Conservation (phyloP, 2,797 vertebrate genomes). For the Leuciscus waleckii region DNA sequence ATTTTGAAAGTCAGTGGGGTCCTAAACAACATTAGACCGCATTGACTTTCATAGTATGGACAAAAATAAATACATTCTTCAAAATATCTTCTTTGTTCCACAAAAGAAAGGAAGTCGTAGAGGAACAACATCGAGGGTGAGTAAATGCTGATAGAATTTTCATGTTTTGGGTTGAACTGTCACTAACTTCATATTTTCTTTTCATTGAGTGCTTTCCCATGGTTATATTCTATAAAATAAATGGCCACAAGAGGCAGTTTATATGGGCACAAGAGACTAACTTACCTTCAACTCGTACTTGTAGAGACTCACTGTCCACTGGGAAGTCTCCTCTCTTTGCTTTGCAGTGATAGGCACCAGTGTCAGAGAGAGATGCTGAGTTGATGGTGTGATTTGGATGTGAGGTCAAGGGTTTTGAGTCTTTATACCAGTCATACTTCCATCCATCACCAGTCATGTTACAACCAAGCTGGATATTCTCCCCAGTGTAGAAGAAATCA, state of each 20-base stretch:
- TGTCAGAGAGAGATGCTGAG: background rate
- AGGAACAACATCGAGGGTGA: too few relatives aligned
- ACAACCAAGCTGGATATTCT: background rate
- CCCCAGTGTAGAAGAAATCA: constrained; percentile 15
- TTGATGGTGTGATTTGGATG: background rate
- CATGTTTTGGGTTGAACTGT: background rate
- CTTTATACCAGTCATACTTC: background rate
- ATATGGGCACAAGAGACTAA: background rate
- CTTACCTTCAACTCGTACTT: background rate
- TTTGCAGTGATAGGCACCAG: background rate
- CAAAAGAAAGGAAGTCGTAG: background rate
- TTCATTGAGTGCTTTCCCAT: constrained; percentile 70
- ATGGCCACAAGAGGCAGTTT: background rate
- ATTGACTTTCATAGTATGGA: too few relatives aligned
- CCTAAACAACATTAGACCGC: too few relatives aligned
- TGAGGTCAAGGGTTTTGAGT: fast-evolving
- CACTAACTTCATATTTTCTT: background rate
- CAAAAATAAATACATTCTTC: too few relatives aligned
- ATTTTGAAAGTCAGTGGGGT: too few relatives aligned
- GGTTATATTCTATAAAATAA: constrained; percentile 5
- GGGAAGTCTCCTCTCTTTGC: constrained; percentile 17
- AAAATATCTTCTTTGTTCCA: background rate
- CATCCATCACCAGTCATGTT: background rate
- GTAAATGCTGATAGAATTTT: too few relatives aligned
- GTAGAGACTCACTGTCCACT: background rate